Base-by-base conservation (phyloP, 2,888 invertebrate species). In the Drosophila rubida region DNA sequence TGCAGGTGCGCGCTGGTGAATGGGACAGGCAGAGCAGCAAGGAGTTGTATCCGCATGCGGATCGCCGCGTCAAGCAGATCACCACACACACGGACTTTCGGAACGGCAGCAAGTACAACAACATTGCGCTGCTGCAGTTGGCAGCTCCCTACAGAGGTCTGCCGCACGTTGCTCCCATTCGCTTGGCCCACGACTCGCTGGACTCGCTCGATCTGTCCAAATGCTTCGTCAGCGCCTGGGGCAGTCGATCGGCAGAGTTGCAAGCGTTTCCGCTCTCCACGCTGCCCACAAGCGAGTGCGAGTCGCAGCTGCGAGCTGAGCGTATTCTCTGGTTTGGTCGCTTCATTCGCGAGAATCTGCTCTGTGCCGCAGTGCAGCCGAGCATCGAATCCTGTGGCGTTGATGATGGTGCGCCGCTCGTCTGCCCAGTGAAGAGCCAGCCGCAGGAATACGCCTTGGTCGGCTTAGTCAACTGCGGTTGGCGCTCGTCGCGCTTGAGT, bases 401-500 rank as follows among this genome's bases (percentile, higher is more conserved):
- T 5, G 58, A 41, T 22, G 14, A 0, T 11, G 58, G 48, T 2
- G 9, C 48, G 2, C 58, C 58, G 1, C 22, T 58, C 9, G n/a
- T 49, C 0, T 58, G 58, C 4, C 0, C 41, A 7, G 11, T n/a
- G n/a, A n/a, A n/a, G n/a, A n/a, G n/a, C n/a, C n/a, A n/a, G n/a
- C 5, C 22, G 1, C 14, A 46, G 11, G 25, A 58, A 14, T 58
- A 16, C 8, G 22, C 22, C 4, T 30, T 58, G 2, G 11, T 30
- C 7, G 58, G 58, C 2, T n/a, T 58, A 13, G 30, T 27, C n/a
- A 48, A 8, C 14, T 49, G 41, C 11, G 58, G 48, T 22, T 58
- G 48, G 41, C 7, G 11, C 1, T 22, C 22, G 2, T 5, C 27
- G 2, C n/a, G 22, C 2, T n/a, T 35, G 14, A 5, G 11, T 8